Conservation (phyloP, 2,888 invertebrate genomes). For the Calliphora vomitoria region DNA sequence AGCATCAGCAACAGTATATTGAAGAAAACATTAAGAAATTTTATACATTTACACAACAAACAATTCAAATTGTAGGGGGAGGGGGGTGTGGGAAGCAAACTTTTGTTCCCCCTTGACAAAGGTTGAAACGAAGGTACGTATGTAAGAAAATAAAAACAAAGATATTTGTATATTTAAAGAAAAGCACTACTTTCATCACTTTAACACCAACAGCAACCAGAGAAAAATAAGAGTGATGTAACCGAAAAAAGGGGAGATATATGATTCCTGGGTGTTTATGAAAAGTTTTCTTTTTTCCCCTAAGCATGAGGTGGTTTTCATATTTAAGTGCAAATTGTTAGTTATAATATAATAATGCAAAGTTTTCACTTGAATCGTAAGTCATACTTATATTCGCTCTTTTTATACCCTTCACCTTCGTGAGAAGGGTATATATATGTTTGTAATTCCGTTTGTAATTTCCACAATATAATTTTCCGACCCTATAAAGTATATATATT, state of each 20-base stretch:
- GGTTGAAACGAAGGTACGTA: neutral
- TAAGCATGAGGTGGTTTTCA: neutral
- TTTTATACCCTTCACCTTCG: too few species aligned
- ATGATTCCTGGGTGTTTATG: conserved; percentile 28
- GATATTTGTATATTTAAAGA: neutral
- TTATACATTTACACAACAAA: neutral
- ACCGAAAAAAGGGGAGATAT: neutral
- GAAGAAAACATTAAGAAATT: conserved; percentile 1
- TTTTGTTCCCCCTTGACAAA: neutral
- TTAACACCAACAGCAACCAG: conserved; percentile 10
- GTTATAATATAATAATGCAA: too few species aligned
- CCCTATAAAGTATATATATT: too few species aligned
- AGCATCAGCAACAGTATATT: neutral
- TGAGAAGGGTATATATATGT: too few species aligned
- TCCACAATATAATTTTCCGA: too few species aligned
- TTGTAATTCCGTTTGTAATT: too few species aligned
- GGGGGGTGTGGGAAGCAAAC: conserved; percentile 10
- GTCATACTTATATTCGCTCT: too few species aligned
- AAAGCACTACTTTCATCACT: conserved; percentile 46
- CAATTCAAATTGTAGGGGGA: neutral
- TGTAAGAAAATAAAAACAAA: too few species aligned
- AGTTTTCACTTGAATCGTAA: too few species aligned
- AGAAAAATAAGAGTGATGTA: neutral
- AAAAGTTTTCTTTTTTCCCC: neutral
- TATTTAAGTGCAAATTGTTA: neutral